Base-by-base conservation (phyloP, 2,888 invertebrate genomes). In the Drosophila buzzatii region DNA sequence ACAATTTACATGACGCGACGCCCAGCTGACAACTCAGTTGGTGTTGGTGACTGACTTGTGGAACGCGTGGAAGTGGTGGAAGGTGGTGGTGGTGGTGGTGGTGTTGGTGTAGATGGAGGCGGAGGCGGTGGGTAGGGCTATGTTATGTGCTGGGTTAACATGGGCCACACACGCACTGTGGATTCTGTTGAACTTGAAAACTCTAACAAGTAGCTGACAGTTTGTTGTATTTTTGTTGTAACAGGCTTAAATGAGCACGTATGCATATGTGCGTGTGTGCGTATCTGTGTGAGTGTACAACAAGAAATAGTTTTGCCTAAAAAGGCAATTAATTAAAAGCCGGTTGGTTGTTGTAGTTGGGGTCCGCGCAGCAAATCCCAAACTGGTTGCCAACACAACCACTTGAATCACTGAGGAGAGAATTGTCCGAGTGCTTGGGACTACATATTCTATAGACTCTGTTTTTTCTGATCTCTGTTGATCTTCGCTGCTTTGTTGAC, bases 321-420 rank as follows among this genome's bases (percentile, higher is more conserved):
- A 91, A 90, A 91, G 91, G 91, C 83, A 90, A 90, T 91, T 91
- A 90, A 90, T 91, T 91, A 88, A 85, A 90, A 88, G 86, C 88
- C 82, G 81, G 90, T 85, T 80, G 76, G 81, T 69, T 63, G 67
- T 63, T 49, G 33, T 33, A 65, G 58, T 14, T 73, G 58, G n/a
- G 37, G 52, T 33, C 58, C 52, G 59, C 14, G 55, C 65, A 66
- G 59, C 67, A 73, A 72, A 76, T 63, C 61, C 55, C 59, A 84
- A 84, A 87, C 85, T 85, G 85, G 85, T 88, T 84, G 73, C 59
- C 68, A 77, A 61, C 58, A 61, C 58, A 39, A 39, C 23, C 23
- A 71, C 71, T 70, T 73, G 59, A 56, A 23, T 16, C 53, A 27
- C 69, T 67, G 51, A 7, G 51, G 18, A 51, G 42, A 57, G 41